phyloP scores from a whole-genome alignment of 2,797 vertebrate genomes.

The Sylvia borin region DNA sequence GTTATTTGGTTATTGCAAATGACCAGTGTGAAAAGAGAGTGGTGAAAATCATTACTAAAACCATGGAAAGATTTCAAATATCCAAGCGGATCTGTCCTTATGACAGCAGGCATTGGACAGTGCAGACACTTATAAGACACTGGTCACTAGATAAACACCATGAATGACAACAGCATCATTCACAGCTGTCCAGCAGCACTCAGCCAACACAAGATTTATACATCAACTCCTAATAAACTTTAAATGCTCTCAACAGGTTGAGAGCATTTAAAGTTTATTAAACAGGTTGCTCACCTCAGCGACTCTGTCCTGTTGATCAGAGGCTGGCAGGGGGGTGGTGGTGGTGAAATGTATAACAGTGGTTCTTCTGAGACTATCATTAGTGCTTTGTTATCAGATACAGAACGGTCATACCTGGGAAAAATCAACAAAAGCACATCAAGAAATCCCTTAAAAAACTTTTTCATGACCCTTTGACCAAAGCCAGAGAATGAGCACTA shows the following conservation, averaged over 20 bases:
- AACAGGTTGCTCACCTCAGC: constrained; percentile 81
- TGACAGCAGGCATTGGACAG: not conserved
- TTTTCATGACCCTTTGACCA: not conserved
- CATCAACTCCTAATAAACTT: not conserved
- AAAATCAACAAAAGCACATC: not conserved
- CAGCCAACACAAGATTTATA: not conserved
- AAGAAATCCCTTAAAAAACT: not conserved
- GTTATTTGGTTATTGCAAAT: not conserved
- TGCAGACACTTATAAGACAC: not conserved
- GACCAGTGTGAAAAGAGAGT: not conserved
- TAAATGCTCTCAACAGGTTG: not conserved
- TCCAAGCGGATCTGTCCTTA: not conserved
- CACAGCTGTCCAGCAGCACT: not conserved
- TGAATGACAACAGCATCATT: not conserved
- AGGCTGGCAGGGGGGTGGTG: constrained; percentile 84
- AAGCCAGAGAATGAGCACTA: not conserved
- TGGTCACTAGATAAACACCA: not conserved
- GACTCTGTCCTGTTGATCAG: constrained; percentile 91
- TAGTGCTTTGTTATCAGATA: constrained; percentile 87
- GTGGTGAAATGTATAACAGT: constrained; percentile 82
- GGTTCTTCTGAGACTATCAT: constrained; percentile 91
- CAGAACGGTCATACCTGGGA: constrained; percentile 75
- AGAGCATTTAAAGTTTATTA: no score
- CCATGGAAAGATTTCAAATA: not conserved
- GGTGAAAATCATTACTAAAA: not conserved